Conservation (phyloP, 92 coral and sea anemone genomes). For the Epizoanthus rinbou region DNA sequence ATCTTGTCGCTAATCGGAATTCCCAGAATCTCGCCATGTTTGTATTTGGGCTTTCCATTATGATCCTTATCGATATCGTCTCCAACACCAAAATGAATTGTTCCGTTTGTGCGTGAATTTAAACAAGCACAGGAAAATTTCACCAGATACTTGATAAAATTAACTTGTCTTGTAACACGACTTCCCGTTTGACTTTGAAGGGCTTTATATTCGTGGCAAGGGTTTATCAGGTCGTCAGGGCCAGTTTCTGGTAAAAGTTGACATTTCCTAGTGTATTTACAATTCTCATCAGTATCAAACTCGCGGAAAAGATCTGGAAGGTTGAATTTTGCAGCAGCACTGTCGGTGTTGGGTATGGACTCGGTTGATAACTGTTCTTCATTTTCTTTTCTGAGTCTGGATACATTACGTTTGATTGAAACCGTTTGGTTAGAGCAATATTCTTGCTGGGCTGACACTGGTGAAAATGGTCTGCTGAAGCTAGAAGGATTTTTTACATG, state of each 20-base stretch:
- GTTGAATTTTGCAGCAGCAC: neutral
- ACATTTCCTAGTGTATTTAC: neutral
- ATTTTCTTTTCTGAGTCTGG: neutral
- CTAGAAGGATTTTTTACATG: neutral
- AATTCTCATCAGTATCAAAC: slow-evolving; percentile 36
- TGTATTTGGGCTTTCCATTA: slow-evolving; percentile 7
- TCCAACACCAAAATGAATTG: slow-evolving; percentile 67
- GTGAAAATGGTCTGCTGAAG: neutral
- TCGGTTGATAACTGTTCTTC: too few relatives aligned
- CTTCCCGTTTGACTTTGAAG: neutral
- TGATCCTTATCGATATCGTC: slow-evolving; percentile 42
- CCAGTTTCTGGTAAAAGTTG: slow-evolving; percentile 50
- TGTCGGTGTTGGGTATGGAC: neutral
- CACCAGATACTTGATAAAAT: slow-evolving; percentile 32
- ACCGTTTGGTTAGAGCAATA: neutral
- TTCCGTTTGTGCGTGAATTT: slow-evolving; percentile 65
- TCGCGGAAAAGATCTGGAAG: slow-evolving; percentile 26
- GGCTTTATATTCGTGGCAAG: slow-evolving; percentile 46
- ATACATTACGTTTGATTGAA: neutral
- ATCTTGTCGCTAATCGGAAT: too few relatives aligned
- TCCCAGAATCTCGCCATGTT: slow-evolving; percentile 44
- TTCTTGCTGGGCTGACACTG: neutral
- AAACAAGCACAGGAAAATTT: slow-evolving; percentile 60
- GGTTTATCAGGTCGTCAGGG: slow-evolving; percentile 49
- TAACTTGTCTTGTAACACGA: slow-evolving; percentile 11